These are phyloP conservation scores for Macroramphosus scolopax DNA, from an alignment of 2,797 vertebrate species.

Conservation along the genomic window DNA sequence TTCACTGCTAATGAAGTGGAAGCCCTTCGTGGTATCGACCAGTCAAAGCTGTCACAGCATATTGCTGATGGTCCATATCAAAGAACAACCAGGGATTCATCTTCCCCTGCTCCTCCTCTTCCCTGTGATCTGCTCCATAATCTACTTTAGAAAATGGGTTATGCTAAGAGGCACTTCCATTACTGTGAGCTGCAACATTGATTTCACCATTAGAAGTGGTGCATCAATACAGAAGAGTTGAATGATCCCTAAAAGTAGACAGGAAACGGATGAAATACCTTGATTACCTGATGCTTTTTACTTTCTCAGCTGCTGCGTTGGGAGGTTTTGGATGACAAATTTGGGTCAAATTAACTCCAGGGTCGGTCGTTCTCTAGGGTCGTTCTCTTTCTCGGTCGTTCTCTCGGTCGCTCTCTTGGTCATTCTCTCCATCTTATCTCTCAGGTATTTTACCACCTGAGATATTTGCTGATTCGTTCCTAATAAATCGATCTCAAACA, in stretches of 20 bases:
- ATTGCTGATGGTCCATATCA: slow-evolving; percentile 64
- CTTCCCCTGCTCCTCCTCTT: slow-evolving; percentile 17
- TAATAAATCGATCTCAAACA: slow-evolving; percentile 29
- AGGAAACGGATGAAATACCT: slow-evolving; percentile 30
- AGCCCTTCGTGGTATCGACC: slow-evolving; percentile 58
- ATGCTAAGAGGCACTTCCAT: slow-evolving; percentile 75
- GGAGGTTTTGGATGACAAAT: slow-evolving; percentile 63
- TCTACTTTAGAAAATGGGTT: slow-evolving; percentile 73
- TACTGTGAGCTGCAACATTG: slow-evolving; percentile 52
- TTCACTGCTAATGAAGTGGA: slow-evolving; percentile 65
- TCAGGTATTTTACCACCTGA: slow-evolving; percentile 43
- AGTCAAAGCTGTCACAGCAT: slow-evolving; percentile 55
- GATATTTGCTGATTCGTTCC: slow-evolving; percentile 57
- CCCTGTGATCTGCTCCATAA: slow-evolving; percentile 65
- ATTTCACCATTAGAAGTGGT: slow-evolving; percentile 70
- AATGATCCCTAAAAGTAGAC: slow-evolving; percentile 44
- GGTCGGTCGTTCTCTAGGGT: slow-evolving; percentile 38
- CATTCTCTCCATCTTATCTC: slow-evolving; percentile 34
- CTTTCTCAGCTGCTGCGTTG: slow-evolving; percentile 24
- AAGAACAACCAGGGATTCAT: slow-evolving; percentile 24
- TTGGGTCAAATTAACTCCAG: slow-evolving; percentile 64
- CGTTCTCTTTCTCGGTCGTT: no score
- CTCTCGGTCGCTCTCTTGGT: slow-evolving; percentile 22
- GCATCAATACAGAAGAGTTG: slow-evolving; percentile 45
- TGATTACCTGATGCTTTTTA: slow-evolving; percentile 36